phyloP scores from a whole-genome alignment of 2,113 vertebrate species.

The Actenoides hombroni region DNA sequence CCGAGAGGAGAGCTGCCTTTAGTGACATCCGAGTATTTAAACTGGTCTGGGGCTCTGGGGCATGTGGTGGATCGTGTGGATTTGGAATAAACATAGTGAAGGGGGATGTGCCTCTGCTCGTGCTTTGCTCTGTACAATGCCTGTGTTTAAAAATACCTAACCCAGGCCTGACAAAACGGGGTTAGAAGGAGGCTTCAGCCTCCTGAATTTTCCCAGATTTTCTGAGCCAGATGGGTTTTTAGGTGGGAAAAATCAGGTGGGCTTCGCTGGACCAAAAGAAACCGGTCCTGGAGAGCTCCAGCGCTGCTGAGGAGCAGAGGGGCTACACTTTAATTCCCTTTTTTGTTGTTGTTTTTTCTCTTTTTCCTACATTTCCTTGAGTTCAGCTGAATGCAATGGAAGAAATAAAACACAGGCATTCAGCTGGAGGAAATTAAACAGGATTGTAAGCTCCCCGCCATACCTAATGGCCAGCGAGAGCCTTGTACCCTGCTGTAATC shows the following conservation, averaged over 20 bases:
- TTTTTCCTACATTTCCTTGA: neutral
- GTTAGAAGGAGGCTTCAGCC: conserved; percentile 23
- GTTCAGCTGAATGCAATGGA: neutral
- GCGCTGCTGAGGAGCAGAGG: neutral
- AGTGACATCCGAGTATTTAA: neutral
- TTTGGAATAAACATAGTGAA: neutral
- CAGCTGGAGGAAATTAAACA: neutral
- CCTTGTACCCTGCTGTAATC: neutral
- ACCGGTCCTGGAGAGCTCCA: neutral
- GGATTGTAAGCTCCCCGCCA: neutral
- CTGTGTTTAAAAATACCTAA: conserved; percentile 38
- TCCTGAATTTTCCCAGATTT: neutral
- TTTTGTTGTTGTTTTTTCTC: no score
- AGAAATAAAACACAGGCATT: neutral
- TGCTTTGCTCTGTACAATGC: neutral
- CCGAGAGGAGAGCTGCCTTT: neutral
- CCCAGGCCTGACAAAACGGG: conserved; percentile 41
- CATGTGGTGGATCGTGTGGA: neutral
- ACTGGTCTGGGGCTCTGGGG: neutral
- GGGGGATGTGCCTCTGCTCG: neutral
- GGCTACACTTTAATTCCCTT: neutral
- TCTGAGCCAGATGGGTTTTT: neutral
- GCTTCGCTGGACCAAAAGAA: neutral
- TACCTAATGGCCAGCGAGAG: neutral
- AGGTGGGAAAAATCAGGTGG: neutral